Base-by-base conservation (phyloP, 2,888 invertebrate species). In the Venusia cambrica region DNA sequence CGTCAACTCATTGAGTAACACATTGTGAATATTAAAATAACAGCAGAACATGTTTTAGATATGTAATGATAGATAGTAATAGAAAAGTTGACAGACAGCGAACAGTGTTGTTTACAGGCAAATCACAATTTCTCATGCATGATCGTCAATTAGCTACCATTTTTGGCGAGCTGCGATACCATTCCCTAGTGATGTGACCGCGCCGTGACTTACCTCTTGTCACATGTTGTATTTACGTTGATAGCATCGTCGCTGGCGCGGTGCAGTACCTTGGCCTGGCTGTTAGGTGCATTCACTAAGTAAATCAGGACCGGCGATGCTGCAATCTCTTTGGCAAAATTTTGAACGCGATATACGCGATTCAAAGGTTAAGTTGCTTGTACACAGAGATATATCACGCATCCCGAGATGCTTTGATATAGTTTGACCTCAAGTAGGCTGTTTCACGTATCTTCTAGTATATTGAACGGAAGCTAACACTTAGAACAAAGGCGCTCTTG, bases 181-280 rank as follows among this genome's bases (percentile, higher is more conserved):
- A 36, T 24, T 24, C 30, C 24, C 4, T 45, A 43, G 25, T 37
- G 45, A 47, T 47, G 47, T 54, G 54, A 51, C 48, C 48, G 35
- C 39, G 53, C 58, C 54, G 54, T 57, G 49, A 45, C 51, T 50
- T 48, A 58, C 56, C 41, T 41, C 44, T 38, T 70, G 68, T 71
- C 60, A 64, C 57, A 62, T 62, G 60, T 54, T 57, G 54, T 61
- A 60, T 62, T 70, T 67, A 68, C 64, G 64, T 73, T 56, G 46
- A 50, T n/a, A n/a, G n/a, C n/a, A 47, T 48, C 40, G 59, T 54
- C 64, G 66, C 69, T 57, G 51, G 48, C 71, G 73, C 75, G 76
- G 78, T 76, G 71, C 77, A 79, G 76, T 75, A 73, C 75, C 61
- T 74, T 73, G 70, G n/a, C 63, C 58, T 35, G 35, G 31, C 34